These are phyloP conservation scores for Lepidocyrtinus sp. DNA, from an alignment of 2,888 invertebrate genomes.

Conservation along the genomic window DNA sequence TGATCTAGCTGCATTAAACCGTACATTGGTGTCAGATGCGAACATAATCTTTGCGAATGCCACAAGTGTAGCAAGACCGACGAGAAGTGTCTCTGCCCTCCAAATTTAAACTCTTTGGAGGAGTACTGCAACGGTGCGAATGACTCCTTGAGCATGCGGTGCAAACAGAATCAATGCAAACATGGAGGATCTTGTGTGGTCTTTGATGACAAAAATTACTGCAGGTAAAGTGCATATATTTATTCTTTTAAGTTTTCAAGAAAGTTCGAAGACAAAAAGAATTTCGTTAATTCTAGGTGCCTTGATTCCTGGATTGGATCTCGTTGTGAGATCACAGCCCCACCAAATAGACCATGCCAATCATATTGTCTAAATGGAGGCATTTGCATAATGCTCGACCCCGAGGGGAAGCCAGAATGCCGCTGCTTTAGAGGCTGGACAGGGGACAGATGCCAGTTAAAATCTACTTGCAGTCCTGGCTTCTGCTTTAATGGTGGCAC, in stretches of 20 bases:
- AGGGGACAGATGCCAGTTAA: slow-evolving; percentile 76
- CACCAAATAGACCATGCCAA: slow-evolving; percentile 78
- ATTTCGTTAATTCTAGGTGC: slow-evolving; percentile 72
- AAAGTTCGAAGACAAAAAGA: too few species aligned
- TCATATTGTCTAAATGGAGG: slow-evolving; percentile 76
- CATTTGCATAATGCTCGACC: slow-evolving; percentile 76
- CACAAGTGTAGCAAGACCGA: slow-evolving; percentile 69
- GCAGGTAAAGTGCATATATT: slow-evolving; percentile 72
- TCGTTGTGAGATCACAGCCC: slow-evolving; percentile 77
- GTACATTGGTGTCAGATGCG: slow-evolving; percentile 75
- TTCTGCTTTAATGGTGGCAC: slow-evolving; percentile 76
- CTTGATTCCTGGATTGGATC: slow-evolving; percentile 76
- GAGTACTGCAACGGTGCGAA: slow-evolving; percentile 45
- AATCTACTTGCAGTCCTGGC: slow-evolving; percentile 73
- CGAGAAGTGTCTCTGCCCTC: slow-evolving; percentile 69
- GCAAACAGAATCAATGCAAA: slow-evolving; percentile 74
- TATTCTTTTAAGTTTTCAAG: slow-evolving; percentile 21
- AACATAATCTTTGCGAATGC: slow-evolving; percentile 75
- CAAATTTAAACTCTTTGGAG: slow-evolving; percentile 45
- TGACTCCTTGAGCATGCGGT: slow-evolving; percentile 64
- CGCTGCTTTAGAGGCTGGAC: slow-evolving; percentile 77
- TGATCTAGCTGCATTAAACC: slow-evolving; percentile 74
- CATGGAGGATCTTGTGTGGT: slow-evolving; percentile 77
- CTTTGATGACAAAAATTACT: slow-evolving; percentile 74
- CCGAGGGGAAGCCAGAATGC: slow-evolving; percentile 75